These are phyloP conservation scores for Aphidius ervi DNA, from an alignment of 1,140 invertebrate species.

Conservation along the genomic window DNA sequence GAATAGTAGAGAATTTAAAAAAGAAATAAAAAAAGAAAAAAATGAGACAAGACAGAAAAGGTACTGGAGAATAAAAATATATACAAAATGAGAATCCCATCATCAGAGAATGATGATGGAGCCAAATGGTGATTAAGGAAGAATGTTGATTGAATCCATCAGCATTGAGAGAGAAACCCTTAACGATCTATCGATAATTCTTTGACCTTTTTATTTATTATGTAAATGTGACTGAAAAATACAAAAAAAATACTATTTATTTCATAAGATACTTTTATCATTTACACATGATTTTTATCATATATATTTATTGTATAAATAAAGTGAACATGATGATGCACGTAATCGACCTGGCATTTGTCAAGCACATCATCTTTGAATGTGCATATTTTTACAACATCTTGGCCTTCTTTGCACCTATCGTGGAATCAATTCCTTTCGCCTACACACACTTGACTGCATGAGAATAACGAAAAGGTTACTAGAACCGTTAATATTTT, in stretches of 20 bases:
- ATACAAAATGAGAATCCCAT: conserved; percentile 19
- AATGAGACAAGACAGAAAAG: conserved; percentile 20
- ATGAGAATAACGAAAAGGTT: conserved; percentile 7
- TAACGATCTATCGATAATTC: conserved; percentile 29
- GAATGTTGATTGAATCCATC: conserved; percentile 52
- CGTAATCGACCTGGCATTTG: conserved; percentile 31
- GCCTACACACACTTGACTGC: not conserved
- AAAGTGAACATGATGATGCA: not conserved
- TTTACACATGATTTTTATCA: not conserved
- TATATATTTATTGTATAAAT: too few relatives aligned
- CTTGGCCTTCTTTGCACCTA: conserved; percentile 6
- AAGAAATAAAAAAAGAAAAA: too few relatives aligned
- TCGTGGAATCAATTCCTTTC: conserved; percentile 1
- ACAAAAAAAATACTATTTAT: too few relatives aligned
- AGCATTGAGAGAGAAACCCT: conserved; percentile 34
- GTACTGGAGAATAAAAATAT: conserved; percentile 13
- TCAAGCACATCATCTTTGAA: conserved; percentile 7
- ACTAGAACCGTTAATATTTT: not conserved
- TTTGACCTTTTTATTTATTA: not conserved
- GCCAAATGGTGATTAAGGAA: conserved; percentile 39
- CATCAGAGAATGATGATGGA: conserved; percentile 23
- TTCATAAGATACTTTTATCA: too few relatives aligned
- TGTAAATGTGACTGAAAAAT: not conserved
- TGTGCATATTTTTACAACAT: not conserved
- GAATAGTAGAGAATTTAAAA: too few relatives aligned